Conservation (phyloP, 2,113 vertebrate genomes). For the Numenius arquata region DNA sequence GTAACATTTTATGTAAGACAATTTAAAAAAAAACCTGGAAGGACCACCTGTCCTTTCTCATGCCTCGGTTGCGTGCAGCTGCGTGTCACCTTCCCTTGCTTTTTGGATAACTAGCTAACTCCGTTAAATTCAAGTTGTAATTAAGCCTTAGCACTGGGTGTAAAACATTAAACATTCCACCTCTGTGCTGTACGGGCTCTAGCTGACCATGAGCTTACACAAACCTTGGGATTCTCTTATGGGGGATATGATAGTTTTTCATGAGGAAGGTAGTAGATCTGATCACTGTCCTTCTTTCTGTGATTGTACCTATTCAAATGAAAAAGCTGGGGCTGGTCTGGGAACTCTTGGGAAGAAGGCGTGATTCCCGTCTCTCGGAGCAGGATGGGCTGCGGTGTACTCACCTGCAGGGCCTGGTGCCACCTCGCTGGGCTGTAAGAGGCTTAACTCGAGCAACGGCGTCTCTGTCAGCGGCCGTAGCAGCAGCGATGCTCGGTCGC, state of each 20-base stretch:
- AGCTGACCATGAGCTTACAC: neutral
- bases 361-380: neutral
- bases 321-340: neutral
- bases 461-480: fast-evolving
- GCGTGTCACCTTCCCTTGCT: neutral
- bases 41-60: neutral
- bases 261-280: neutral
- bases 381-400: fast-evolving
- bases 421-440: neutral
- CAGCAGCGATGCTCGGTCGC: fast-evolving
- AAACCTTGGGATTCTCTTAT: neutral
- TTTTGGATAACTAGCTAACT: neutral
- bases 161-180: neutral
- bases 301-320: neutral
- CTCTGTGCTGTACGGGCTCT: neutral
- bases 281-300: neutral
- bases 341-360: fast-evolving
- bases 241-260: neutral
- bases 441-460: fast-evolving
- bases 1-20: neutral
- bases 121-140: neutral
- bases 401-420: neutral
- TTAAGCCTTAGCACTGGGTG: neutral
- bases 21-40: neutral
- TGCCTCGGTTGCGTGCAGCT: neutral